Evolutionary conservation across 1,140 invertebrate species (phyloP).

Genomic region (Copidosoma floridanum): DNA sequence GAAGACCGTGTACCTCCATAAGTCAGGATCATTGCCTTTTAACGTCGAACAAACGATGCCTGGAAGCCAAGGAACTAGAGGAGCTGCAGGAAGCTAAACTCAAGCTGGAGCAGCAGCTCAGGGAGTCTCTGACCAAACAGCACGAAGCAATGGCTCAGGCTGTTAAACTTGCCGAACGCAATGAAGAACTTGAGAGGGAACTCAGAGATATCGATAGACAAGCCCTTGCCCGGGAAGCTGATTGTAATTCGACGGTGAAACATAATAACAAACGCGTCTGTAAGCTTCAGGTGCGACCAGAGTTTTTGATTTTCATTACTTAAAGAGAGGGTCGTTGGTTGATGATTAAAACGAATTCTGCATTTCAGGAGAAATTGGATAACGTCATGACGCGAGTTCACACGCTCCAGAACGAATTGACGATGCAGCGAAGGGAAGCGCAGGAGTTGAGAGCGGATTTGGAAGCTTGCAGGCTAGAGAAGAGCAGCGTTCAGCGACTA

Average conservation of each 20-base stretch:
- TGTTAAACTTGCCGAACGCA: conserved; percentile 66
- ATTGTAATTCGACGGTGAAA: conserved; percentile 55
- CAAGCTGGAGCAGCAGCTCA: conserved; percentile 61
- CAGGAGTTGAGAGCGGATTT: conserved; percentile 56
- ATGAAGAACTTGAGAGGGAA: conserved; percentile 66
- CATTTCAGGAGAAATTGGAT: conserved; percentile 55
- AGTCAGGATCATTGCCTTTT: conserved; percentile 61
- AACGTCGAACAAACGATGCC: conserved; percentile 45
- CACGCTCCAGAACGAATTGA: conserved; percentile 55
- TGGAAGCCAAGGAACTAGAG: conserved; percentile 52
- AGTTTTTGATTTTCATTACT: neutral
- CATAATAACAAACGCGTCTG: conserved; percentile 48
- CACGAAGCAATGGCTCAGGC: conserved; percentile 73
- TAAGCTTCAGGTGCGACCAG: conserved; percentile 45
- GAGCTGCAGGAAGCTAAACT: conserved; percentile 59
- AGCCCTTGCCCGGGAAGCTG: conserved; percentile 67
- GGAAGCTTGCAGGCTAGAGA: conserved; percentile 55
- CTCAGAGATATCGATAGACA: conserved; percentile 66
- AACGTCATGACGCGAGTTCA: conserved; percentile 52
- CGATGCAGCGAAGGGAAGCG: conserved; percentile 50
- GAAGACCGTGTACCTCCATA: conserved; percentile 58
- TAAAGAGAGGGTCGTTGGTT: neutral
- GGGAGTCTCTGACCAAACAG: conserved; percentile 65
- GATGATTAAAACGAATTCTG: neutral
- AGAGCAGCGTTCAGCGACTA: conserved; percentile 56